Evolutionary conservation across 2,888 invertebrate genomes (phyloP), one percentile per base, ranked within the genome.

Genomic region (Tiliacea citrago): DNA sequence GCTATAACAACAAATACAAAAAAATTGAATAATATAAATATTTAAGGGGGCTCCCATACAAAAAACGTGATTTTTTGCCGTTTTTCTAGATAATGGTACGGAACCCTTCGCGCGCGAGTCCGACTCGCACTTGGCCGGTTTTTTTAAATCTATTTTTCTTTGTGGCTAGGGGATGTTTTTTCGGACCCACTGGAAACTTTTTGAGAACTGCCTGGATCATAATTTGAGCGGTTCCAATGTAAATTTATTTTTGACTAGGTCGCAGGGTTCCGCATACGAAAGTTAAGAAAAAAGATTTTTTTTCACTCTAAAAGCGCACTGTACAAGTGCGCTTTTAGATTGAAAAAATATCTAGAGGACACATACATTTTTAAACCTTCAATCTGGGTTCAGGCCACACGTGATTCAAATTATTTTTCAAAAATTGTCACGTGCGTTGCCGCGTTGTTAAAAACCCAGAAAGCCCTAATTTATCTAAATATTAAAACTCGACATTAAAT

Each of bases 141-240:
- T 51, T 69, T 24, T 0, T 29, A 29, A 24, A 13, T n/a, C 9
- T 16, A 18, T 55, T 79, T 70, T 66, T 45, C 29, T 51, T n/a
- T 72, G 39, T 42, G n/a, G 7, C 9, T 24, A 16, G 0, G 29
- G 21, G 10, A 2, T 35, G 18, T 39, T 8, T 39, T 12, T 3
- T 18, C 13, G n/a, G n/a, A 16, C 8, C 45, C 16, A 18, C n/a
- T 68, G 8, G 2, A 55, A 60, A 21, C 10, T 62, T 72, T 68
- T 63, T 2, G 35, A 35, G 47, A 42, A 29, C 16, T 45, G 29
- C 55, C 55, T n/a, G 18, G n/a, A 49, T 61, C 2, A 35, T 76
- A 35, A 53, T 75, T 66, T 21, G 24, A 60, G 35, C 21, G 45
- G 13, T 4, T 3, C 13, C 4, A 60, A 10, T 29, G 24, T 45